phyloP scores from a whole-genome alignment of 2,113 vertebrate genomes.

The Deroptyus accipitrinus region DNA sequence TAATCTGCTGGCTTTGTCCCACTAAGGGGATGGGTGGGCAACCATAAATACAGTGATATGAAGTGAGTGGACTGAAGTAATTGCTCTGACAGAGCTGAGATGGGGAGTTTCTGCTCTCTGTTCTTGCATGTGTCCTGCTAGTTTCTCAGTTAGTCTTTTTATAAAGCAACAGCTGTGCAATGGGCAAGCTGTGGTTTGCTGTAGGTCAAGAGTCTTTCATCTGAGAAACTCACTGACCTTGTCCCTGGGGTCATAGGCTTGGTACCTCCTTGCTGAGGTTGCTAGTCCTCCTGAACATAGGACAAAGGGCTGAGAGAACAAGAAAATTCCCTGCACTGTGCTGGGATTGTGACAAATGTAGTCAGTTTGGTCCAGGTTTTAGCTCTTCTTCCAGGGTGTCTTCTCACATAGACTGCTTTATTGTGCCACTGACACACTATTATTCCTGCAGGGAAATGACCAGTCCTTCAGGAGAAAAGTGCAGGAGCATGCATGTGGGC shows the following conservation, averaged over 20 bases:
- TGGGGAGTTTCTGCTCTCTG: not conserved
- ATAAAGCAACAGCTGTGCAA: not conserved
- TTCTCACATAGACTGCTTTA: not conserved
- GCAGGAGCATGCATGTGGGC: not conserved
- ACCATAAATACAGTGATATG: not conserved
- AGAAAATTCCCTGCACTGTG: not conserved
- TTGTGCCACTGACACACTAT: not conserved
- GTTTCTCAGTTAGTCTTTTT: not conserved
- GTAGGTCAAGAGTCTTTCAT: not conserved
- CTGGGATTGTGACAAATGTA: not conserved
- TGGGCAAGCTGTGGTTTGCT: not conserved
- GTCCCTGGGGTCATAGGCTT: not conserved
- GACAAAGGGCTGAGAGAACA: not conserved
- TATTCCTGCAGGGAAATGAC: not conserved
- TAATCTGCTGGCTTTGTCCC: not conserved
- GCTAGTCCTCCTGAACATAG: not conserved
- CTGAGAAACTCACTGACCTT: not conserved
- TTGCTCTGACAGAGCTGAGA: not conserved
- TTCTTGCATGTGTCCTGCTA: not conserved
- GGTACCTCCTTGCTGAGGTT: not conserved
- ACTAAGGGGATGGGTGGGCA: not conserved
- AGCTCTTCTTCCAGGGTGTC: not conserved
- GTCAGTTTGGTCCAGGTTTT: not conserved
- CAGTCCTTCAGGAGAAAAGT: not conserved
- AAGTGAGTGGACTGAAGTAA: not conserved